phyloP scores from a whole-genome alignment of 2,113 vertebrate genomes.

The Elephas maximus region DNA sequence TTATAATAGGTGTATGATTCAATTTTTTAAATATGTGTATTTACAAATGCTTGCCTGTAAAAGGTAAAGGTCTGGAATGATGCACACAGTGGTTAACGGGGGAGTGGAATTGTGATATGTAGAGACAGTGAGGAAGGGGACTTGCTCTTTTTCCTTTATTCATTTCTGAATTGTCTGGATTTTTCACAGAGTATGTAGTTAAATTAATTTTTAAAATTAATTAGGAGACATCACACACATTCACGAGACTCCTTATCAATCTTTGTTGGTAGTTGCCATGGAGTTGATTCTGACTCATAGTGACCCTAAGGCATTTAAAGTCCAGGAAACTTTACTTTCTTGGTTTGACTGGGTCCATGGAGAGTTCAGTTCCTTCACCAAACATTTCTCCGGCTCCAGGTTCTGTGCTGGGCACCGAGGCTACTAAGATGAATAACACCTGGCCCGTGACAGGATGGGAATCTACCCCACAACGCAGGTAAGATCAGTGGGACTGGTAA shows the following conservation, averaged over 20 bases:
- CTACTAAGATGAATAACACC: not conserved
- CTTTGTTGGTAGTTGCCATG: not conserved
- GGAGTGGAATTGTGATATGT: not conserved
- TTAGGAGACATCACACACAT: conserved; percentile 10
- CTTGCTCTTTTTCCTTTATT: not conserved
- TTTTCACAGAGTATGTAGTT: not conserved
- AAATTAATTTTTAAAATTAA: conserved; percentile 38
- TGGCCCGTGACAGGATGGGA: not conserved
- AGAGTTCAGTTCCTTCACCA: conserved; percentile 53
- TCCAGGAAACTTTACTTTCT: conserved; percentile 12
- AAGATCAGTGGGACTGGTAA: conserved; percentile 2
- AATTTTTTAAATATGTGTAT: conserved; percentile 21
- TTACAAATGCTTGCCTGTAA: not conserved
- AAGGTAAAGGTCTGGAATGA: not conserved
- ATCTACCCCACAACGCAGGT: not conserved
- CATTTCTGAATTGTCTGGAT: conserved; percentile 40
- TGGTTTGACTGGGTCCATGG: not conserved
- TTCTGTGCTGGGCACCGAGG: not conserved
- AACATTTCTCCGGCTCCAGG: not conserved
- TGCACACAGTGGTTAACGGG: not conserved
- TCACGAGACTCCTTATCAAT: conserved; percentile 31
- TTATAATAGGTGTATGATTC: conserved; percentile 24
- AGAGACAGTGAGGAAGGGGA: not conserved
- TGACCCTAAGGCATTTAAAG: not conserved
- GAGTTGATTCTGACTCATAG: not conserved